A percentile compares a stretch with the other conserved stretches of the same genome.
Evolutionary conservation across 2,113 vertebrate genomes (phyloP).

Genomic region (Dolichotis patagonum): DNA sequence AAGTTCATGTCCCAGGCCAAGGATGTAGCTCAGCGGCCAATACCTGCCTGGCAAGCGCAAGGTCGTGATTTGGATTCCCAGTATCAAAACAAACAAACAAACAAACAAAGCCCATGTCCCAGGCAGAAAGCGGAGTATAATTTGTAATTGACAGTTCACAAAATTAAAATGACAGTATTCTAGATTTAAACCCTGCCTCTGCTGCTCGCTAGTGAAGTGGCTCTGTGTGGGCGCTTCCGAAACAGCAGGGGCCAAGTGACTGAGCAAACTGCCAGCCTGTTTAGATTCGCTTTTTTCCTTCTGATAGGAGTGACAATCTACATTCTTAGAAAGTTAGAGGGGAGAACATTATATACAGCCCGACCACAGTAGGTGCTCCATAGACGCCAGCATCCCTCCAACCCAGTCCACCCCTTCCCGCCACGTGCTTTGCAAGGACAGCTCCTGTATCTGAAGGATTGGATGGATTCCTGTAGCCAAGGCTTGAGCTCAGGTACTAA

Average conservation of each 20-base stretch:
- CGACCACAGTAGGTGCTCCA: neutral
- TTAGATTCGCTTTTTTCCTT: neutral
- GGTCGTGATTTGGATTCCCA: no score
- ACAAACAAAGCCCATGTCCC: neutral
- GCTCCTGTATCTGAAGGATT: neutral
- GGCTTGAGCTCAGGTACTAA: neutral
- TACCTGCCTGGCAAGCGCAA: no score
- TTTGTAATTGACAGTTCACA: neutral
- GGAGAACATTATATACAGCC: neutral
- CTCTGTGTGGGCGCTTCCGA: no score
- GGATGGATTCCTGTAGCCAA: slow-evolving; percentile 21
- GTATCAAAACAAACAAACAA: no score
- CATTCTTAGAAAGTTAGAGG: slow-evolving; percentile 15
- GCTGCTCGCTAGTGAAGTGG: neutral
- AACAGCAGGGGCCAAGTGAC: neutral
- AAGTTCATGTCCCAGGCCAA: neutral
- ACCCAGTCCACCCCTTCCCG: neutral
- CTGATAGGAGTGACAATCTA: neutral
- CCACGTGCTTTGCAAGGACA: neutral
- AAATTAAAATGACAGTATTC: neutral
- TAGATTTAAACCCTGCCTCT: neutral
- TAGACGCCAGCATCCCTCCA: neutral
- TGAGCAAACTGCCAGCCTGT: neutral
- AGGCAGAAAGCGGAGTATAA: neutral
- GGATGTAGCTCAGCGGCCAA: no score